Base-by-base conservation (phyloP, 2,797 vertebrate species). In the Malacoraja senta region DNA sequence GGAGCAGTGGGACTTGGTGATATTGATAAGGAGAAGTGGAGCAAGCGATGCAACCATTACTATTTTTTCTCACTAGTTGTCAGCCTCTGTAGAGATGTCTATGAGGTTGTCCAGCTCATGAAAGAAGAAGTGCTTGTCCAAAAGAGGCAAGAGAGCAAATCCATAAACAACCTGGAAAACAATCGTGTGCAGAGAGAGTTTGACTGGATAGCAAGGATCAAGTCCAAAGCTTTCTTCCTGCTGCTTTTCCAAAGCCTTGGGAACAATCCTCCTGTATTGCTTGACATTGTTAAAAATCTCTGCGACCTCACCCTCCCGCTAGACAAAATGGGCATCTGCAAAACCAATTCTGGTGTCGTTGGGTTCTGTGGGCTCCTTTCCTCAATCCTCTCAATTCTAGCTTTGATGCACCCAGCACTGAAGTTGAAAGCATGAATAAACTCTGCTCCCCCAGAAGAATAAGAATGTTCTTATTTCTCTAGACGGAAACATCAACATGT, bases 281-380 rank as follows among this genome's bases (percentile, higher is more conserved):
- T 99, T 63, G 98, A 99, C 94, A 95, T 96, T 0, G 93, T 99
- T 93, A 99, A 99, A 95, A 99, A 99, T 76, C 74, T 97, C 9
- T 99, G 98, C 38, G 98, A 99, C 95, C 96, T 99, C 93, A 96
- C 98, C 88, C 98, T 98, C 94, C 98, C 98, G 0, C 93, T 99
- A 94, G 96, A 99, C 95, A 96, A 94, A 0, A 93, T 99, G 93
- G 97, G 97, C 9, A 96, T 99, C 95, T 98, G 96, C 94, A 96
- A 95, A 93, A 97, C 96, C 26, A 98, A 97, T 78, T 94, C 96
- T 76, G 98, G 98, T 1, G 93, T 98, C 92, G 96, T 98, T 65
- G 98, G 98, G 0, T 95, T 98, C 0, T 98, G 98, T n/a, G 98
- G 98, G 0, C 79, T 99, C 1, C 44, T 99, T 38, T 99, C 99